These are phyloP conservation scores for Meloe dianella DNA, from an alignment of 2,888 invertebrate genomes.

Conservation along the genomic window DNA sequence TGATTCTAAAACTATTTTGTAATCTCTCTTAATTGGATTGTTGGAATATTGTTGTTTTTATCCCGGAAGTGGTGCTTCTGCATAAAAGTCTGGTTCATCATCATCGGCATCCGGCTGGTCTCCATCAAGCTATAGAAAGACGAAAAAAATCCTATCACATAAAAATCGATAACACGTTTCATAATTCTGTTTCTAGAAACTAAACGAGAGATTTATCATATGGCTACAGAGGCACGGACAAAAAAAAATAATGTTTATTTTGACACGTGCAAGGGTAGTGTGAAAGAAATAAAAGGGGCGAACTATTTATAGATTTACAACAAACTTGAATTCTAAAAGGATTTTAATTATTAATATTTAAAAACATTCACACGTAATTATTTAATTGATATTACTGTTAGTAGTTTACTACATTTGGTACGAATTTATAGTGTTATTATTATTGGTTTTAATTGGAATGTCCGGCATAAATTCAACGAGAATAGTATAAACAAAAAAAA, in stretches of 20 bases:
- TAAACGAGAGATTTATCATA: conserved; percentile 1
- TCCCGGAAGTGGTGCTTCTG: conserved; percentile 85
- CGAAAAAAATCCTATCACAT: conserved; percentile 32
- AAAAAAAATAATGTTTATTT: neutral
- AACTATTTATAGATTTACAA: neutral
- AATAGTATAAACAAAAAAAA: conserved; percentile 11
- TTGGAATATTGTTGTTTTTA: conserved; percentile 57
- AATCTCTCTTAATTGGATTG: neutral
- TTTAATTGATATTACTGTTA: conserved; percentile 19
- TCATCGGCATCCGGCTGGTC: conserved; percentile 79
- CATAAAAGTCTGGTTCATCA: conserved; percentile 94
- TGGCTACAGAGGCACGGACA: neutral
- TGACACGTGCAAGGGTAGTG: conserved; percentile 6
- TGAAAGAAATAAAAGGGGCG: neutral
- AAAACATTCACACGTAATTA: conserved; percentile 20
- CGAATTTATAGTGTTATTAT: conserved; percentile 10
- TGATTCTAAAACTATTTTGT: neutral
- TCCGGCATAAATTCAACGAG: conserved; percentile 16
- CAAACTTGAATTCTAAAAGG: neutral
- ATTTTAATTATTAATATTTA: neutral
- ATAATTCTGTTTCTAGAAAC: neutral
- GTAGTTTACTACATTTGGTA: conserved; percentile 15
- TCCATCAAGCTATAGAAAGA: conserved; percentile 76
- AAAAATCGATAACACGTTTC: conserved; percentile 10
- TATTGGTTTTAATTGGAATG: conserved; percentile 17